Evolutionary conservation across 2,888 invertebrate species (phyloP).

Genomic region (Megastigmus dorsalis): DNA sequence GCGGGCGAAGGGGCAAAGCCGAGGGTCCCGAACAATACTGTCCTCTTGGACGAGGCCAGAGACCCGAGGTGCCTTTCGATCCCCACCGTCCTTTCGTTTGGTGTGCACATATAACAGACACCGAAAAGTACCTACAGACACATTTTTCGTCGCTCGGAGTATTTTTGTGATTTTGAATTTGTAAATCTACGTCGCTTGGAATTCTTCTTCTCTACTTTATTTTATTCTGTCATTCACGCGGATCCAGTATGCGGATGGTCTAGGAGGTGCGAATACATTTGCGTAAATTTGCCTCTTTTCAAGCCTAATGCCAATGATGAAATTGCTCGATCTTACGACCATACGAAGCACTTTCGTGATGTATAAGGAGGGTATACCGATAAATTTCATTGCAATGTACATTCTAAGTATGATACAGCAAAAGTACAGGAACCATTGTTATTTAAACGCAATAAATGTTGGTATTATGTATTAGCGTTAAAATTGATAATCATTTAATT

Average conservation of each 20-base stretch:
- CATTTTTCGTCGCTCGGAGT: not conserved
- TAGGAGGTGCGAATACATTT: not conserved
- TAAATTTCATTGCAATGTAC: too few species aligned
- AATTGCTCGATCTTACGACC: too few species aligned
- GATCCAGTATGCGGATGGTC: not conserved
- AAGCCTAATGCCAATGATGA: too few species aligned
- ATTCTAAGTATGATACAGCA: too few species aligned
- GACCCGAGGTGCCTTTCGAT: conserved; percentile 20
- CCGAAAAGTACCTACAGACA: not conserved
- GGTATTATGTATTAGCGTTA: too few species aligned
- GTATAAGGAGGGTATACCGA: too few species aligned
- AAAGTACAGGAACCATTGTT: too few species aligned
- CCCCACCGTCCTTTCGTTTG: conserved; percentile 10
- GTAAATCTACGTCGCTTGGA: not conserved
- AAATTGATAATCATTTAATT: too few species aligned
- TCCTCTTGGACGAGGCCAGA: conserved; percentile 34
- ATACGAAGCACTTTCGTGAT: too few species aligned
- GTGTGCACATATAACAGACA: too few species aligned
- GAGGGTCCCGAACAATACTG: conserved; percentile 47
- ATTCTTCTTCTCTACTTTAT: not conserved
- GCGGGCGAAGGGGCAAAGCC: not conserved
- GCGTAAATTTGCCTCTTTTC: too few species aligned
- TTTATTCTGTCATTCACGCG: not conserved
- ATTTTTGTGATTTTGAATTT: not conserved
- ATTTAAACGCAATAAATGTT: too few species aligned